These are phyloP conservation scores for Potamarius usumacintae DNA, from an alignment of 2,113 vertebrate genomes.

Conservation along the genomic window DNA sequence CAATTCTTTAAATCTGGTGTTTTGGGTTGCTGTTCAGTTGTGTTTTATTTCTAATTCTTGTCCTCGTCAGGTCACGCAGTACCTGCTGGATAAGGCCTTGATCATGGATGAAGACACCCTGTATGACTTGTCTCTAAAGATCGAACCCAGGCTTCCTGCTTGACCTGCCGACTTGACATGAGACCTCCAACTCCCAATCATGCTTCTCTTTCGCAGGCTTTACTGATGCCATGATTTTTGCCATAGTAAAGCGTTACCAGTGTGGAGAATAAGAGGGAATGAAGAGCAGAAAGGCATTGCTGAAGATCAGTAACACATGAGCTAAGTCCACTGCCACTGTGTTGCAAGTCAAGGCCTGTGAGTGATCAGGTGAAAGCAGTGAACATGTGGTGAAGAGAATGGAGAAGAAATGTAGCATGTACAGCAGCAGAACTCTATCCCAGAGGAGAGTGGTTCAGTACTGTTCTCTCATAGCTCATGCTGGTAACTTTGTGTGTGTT, in stretches of 20 bases:
- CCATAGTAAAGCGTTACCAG: background rate
- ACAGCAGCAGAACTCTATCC: conserved; percentile 61
- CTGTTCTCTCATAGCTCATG: conserved; percentile 55
- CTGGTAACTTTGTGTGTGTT: conserved; percentile 56
- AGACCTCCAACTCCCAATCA: conserved; percentile 19
- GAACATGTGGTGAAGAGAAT: conserved; percentile 2
- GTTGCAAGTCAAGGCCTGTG: conserved; percentile 14
- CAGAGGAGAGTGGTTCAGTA: conserved; percentile 37
- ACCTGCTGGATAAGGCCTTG: conserved; percentile 91
- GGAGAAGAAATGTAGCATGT: conserved; percentile 78
- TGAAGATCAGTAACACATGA: conserved; percentile 12
- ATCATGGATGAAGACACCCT: conserved; percentile 97
- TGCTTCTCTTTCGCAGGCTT: conserved; percentile 43
- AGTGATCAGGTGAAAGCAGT: conserved; percentile 20
- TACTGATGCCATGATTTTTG: conserved; percentile 31
- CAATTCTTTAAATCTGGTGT: background rate
- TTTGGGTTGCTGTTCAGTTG: background rate
- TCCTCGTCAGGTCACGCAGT: conserved; percentile 88
- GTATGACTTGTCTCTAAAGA: conserved; percentile 94
- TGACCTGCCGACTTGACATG: conserved; percentile 68
- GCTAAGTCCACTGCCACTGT: conserved; percentile 20
- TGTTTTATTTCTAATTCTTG: conserved; percentile 1
- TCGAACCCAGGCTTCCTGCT: conserved; percentile 94
- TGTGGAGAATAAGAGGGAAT: background rate
- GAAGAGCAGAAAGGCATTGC: background rate